Conservation (phyloP, 1,140 invertebrate species). For the Sinella curviseta region DNA sequence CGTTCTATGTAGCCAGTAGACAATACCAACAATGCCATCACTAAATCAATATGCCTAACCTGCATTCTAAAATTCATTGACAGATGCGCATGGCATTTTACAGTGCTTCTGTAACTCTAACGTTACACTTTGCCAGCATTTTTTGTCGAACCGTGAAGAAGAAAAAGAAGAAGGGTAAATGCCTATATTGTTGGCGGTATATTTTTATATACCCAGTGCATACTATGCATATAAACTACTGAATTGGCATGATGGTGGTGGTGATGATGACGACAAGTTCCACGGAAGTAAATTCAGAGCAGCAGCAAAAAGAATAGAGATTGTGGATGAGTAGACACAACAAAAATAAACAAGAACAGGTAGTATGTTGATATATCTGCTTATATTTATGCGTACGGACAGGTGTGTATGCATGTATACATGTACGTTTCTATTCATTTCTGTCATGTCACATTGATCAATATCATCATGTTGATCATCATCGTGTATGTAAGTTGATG, state of each 20-base stretch:
- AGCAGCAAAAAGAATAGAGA: background rate
- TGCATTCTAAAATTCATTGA: background rate
- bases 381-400: background rate
- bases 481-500: background rate
- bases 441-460: background rate
- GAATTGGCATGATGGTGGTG: too few relatives aligned
- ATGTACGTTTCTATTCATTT: background rate
- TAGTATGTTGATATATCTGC: background rate
- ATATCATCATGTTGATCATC: background rate
- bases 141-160: background rate
- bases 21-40: background rate
- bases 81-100: constrained; percentile 3
- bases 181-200: background rate
- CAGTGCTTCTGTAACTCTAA: background rate
- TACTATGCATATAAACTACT: background rate
- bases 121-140: background rate
- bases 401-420: background rate
- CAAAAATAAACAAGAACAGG: background rate
- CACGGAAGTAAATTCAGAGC: background rate
- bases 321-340: background rate
- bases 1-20: too few relatives aligned
- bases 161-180: background rate
- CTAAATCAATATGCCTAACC: background rate
- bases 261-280: background rate
- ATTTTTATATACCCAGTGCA: too few relatives aligned